phyloP scores from a whole-genome alignment of 1,140 invertebrate genomes.

The Stegodyphus dumicola region DNA sequence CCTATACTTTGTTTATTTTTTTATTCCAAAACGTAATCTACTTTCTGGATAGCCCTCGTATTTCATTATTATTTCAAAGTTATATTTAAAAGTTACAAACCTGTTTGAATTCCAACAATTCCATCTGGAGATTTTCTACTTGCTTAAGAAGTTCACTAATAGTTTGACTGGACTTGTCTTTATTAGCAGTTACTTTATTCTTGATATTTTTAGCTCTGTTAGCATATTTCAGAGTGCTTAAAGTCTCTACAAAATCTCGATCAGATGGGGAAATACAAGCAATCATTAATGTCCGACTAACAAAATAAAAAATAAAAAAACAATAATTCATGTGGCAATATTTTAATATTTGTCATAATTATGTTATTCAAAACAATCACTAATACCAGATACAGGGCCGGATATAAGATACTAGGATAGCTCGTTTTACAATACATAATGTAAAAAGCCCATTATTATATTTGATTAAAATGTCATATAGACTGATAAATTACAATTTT shows the following conservation, averaged over 20 bases:
- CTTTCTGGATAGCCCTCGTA: no score
- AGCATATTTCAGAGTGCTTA: constrained; percentile 97
- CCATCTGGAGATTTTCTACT: constrained; percentile 88
- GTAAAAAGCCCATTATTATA: no score
- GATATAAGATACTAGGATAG: no score
- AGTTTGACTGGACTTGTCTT: constrained; percentile 95
- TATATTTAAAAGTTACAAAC: constrained; percentile 66
- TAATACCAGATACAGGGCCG: no score
- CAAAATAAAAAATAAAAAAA: constrained; percentile 69
- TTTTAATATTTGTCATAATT: no score
- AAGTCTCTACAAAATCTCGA: constrained; percentile 97
- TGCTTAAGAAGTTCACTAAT: constrained; percentile 86
- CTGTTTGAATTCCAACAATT: constrained; percentile 93
- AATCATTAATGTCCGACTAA: constrained; percentile 93
- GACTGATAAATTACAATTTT: no score
- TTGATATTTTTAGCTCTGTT: constrained; percentile 97
- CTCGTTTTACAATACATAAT: no score
- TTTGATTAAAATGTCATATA: no score
- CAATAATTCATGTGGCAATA: no score
- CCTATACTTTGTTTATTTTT: no score
- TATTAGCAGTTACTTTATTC: constrained; percentile 92
- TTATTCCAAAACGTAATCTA: no score
- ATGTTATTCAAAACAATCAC: no score
- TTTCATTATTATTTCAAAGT: not conserved
- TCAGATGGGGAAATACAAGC: constrained; percentile 97